These are phyloP conservation scores for Allophyes oxyacanthae DNA, from an alignment of 2,888 invertebrate genomes.

Conservation along the genomic window DNA sequence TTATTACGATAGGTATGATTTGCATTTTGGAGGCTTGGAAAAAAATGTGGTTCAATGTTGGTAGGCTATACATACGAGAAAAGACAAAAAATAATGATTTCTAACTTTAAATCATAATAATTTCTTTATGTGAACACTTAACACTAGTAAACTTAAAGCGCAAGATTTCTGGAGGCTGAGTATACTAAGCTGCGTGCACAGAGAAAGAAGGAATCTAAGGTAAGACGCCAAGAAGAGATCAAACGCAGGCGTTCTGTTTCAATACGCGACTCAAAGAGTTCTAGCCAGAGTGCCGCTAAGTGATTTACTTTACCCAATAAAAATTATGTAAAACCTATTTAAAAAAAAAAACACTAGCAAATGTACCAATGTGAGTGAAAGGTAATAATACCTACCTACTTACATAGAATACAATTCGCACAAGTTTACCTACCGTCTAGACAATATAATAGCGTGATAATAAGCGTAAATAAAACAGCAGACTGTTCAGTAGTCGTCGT, in stretches of 20 bases:
- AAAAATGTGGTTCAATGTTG: too few relatives aligned
- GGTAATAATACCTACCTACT: too few relatives aligned
- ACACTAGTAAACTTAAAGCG: too few relatives aligned
- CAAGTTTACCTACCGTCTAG: slow-evolving; percentile 8
- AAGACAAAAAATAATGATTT: too few relatives aligned
- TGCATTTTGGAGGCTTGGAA: too few relatives aligned
- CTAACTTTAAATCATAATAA: too few relatives aligned
- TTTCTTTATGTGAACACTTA: too few relatives aligned
- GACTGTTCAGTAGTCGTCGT: not conserved
- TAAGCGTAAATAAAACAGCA: slow-evolving; percentile 6
- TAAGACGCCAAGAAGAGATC: slow-evolving; percentile 93
- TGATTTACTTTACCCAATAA: slow-evolving; percentile 82
- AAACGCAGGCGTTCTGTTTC: slow-evolving; percentile 95
- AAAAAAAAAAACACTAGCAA: too few relatives aligned
- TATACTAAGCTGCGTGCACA: slow-evolving; percentile 97
- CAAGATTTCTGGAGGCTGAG: slow-evolving; percentile 95
- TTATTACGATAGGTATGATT: too few relatives aligned
- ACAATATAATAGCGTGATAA: slow-evolving; percentile 2
- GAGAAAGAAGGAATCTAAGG: slow-evolving; percentile 97
- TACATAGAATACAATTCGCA: not conserved
- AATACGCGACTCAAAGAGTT: slow-evolving; percentile 96
- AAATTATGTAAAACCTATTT: slow-evolving; percentile 78
- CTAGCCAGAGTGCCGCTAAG: slow-evolving; percentile 91
- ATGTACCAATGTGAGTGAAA: too few relatives aligned
- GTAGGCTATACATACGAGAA: too few relatives aligned